phyloP scores from a whole-genome alignment of 2,888 invertebrate genomes.

The Heliconius sara region DNA sequence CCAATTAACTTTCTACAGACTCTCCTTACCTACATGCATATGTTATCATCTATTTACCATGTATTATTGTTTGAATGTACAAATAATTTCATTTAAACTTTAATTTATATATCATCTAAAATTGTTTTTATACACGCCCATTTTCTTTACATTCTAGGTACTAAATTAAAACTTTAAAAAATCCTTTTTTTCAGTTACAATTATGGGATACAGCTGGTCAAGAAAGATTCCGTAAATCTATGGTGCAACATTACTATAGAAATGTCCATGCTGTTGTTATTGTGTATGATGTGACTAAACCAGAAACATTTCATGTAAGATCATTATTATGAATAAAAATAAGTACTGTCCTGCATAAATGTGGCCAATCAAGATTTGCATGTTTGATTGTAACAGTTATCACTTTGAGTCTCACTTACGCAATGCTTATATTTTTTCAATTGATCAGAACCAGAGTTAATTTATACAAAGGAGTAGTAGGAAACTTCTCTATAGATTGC shows the following conservation, averaged over 20 bases:
- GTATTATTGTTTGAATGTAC: not conserved
- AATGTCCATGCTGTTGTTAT: conserved; percentile 94
- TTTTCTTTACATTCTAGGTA: no score
- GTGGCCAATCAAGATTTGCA: no score
- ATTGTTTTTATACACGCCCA: not conserved
- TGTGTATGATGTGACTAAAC: conserved; percentile 91
- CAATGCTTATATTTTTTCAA: no score
- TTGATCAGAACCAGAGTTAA: no score
- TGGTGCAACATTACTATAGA: conserved; percentile 93
- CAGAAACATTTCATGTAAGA: conserved; percentile 85
- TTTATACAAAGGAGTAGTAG: no score
- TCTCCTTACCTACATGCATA: not conserved
- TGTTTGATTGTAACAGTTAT: no score
- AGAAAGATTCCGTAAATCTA: conserved; percentile 90
- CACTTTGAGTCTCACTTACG: no score
- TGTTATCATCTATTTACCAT: not conserved
- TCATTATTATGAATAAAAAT: not conserved
- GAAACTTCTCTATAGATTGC: no score
- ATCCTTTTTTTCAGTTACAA: conserved; percentile 83
- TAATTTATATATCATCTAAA: not conserved
- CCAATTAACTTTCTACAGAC: no score
- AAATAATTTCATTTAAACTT: not conserved
- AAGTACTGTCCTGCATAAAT: no score
- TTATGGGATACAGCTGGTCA: conserved; percentile 93
- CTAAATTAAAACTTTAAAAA: not conserved